Evolutionary conservation across 2,888 invertebrate species (phyloP).

Genomic region (Meiosimyza decipiens): DNA sequence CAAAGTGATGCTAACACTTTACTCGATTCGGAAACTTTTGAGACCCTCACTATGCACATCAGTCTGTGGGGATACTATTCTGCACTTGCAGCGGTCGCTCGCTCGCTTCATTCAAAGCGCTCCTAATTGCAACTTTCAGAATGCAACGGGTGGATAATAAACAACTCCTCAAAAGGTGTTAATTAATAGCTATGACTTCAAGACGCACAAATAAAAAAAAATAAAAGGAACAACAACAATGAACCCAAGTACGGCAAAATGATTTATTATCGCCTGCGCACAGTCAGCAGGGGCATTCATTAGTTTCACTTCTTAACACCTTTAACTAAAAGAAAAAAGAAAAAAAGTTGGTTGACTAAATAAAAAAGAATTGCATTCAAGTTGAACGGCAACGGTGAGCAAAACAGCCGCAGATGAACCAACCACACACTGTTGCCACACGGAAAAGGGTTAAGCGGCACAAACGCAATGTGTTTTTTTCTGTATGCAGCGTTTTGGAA

Average conservation of each 20-base stretch:
- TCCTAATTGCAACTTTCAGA: constrained; percentile 6
- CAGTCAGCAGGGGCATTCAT: constrained; percentile 4
- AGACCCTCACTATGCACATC: too few species aligned
- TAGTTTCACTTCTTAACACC: constrained; percentile 9
- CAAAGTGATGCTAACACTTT: too few species aligned
- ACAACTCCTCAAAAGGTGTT: constrained; percentile 41
- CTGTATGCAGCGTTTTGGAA: too few species aligned
- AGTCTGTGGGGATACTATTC: too few species aligned
- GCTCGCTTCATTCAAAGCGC: neutral
- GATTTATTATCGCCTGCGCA: constrained; percentile 11
- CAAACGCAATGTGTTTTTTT: too few species aligned
- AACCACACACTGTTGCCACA: too few species aligned
- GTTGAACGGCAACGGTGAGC: too few species aligned
- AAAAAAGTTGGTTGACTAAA: too few species aligned
- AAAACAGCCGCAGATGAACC: too few species aligned
- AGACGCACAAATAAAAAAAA: neutral
- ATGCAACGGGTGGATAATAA: neutral
- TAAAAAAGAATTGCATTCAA: too few species aligned
- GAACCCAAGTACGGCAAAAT: constrained; percentile 17
- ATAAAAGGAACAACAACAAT: neutral
- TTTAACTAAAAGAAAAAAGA: neutral
- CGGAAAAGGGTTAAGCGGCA: too few species aligned
- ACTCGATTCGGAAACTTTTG: too few species aligned
- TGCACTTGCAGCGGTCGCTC: neutral
- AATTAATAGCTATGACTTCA: constrained; percentile 38